These are phyloP conservation scores for Malurus cyaneus DNA, from an alignment of 2,113 vertebrate species.

Conservation along the genomic window DNA sequence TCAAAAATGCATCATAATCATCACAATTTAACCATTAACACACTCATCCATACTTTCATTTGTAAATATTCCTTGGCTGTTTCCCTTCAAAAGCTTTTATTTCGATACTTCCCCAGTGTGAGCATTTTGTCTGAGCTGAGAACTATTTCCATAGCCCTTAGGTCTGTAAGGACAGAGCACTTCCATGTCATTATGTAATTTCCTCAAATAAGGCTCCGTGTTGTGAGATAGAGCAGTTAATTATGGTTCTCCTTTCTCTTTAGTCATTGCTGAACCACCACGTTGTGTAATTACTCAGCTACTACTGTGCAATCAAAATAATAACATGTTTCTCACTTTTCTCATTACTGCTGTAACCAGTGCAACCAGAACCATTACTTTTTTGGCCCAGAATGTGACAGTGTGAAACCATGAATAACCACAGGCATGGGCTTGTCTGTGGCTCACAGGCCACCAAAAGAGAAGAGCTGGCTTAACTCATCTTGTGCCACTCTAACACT, in stretches of 20 bases:
- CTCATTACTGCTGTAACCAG: background rate
- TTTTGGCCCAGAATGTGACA: background rate
- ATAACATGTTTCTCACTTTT: constrained; percentile 26
- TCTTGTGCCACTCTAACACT: background rate
- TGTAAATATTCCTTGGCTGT: background rate
- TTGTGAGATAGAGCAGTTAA: constrained; percentile 20
- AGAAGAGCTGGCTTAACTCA: background rate
- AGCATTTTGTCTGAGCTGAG: background rate
- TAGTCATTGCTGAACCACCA: constrained; percentile 6
- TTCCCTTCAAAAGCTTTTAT: background rate
- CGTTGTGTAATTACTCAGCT: background rate
- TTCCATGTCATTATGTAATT: constrained; percentile 33
- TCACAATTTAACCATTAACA: background rate
- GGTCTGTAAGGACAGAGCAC: background rate
- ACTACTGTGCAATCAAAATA: constrained; percentile 44
- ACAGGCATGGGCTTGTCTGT: background rate
- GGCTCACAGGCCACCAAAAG: background rate
- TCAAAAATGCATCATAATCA: background rate
- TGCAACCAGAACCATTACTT: background rate
- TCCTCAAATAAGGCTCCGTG: constrained; percentile 43
- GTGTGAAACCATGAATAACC: background rate
- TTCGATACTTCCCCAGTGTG: background rate
- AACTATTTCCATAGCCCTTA: background rate
- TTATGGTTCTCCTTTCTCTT: constrained; percentile 28
- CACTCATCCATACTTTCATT: background rate